Evolutionary conservation across 2,113 vertebrate species (phyloP).

Genomic region (Hydrolagus affinis): DNA sequence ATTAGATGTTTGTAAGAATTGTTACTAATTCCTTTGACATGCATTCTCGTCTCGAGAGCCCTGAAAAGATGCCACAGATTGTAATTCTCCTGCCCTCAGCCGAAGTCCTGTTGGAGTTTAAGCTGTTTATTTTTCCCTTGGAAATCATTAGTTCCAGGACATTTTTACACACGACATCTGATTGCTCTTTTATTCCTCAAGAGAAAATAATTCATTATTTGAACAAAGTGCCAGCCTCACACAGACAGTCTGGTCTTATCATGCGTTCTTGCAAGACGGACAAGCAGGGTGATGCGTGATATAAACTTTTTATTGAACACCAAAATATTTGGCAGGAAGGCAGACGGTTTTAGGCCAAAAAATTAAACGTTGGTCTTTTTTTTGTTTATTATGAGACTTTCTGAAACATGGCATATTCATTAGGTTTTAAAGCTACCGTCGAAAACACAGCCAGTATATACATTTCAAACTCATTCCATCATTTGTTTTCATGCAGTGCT

Average conservation of each 20-base stretch:
- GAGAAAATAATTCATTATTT: slow-evolving; percentile 2
- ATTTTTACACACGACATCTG: slow-evolving; percentile 9
- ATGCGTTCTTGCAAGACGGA: slow-evolving; percentile 13
- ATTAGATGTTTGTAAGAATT: not conserved
- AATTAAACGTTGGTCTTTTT: not conserved
- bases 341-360: slow-evolving; percentile 12
- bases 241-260: slow-evolving; percentile 25
- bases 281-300: slow-evolving; percentile 27
- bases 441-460: not conserved
- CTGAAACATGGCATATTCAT: not conserved
- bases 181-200: slow-evolving; percentile 1
- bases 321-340: slow-evolving; percentile 28
- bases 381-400: slow-evolving; percentile 10
- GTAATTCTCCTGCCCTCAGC: not conserved
- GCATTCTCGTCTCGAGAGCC: too few relatives aligned
- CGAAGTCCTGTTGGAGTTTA: too few relatives aligned
- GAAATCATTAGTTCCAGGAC: slow-evolving; percentile 19
- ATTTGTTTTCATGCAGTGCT: too few relatives aligned
- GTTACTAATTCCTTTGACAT: not conserved
- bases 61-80: not conserved
- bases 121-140: not conserved
- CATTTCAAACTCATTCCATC: not conserved
- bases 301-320: slow-evolving; percentile 14
- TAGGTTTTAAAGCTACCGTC: slow-evolving; percentile 3
- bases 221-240: not conserved